Evolutionary conservation across 2,113 vertebrate genomes (phyloP).

Genomic region (Phrynosoma platyrhinos): DNA sequence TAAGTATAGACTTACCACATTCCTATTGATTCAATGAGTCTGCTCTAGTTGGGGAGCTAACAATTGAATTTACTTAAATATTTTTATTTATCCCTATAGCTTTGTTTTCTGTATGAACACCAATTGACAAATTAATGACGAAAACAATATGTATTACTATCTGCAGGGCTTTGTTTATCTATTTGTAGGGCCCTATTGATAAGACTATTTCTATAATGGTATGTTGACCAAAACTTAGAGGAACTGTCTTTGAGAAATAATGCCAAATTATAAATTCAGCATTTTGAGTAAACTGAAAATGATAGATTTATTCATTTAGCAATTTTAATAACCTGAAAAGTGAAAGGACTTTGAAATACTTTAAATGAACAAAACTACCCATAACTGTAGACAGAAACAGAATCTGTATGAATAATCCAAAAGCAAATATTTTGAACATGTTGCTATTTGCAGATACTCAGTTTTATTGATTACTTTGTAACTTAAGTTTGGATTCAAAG

Average conservation of each 20-base stretch:
- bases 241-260: background rate
- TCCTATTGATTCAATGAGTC: too few relatives aligned
- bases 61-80: too few relatives aligned
- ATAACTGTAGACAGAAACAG: background rate
- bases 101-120: background rate
- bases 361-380: too few relatives aligned
- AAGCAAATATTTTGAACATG: background rate
- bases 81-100: too few relatives aligned
- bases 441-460: background rate
- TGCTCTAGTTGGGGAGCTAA: too few relatives aligned
- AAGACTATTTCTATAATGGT: background rate
- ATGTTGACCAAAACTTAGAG: background rate
- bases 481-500: background rate
- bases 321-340: background rate
- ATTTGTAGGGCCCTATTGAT: background rate
- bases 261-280: background rate
- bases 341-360: background rate
- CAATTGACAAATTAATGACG: background rate
- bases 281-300: background rate
- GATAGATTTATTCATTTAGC: background rate
- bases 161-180: slow-evolving; percentile 2
- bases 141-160: background rate
- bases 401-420: background rate
- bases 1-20: too few relatives aligned
- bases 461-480: background rate